Conservation (phyloP, 2,113 vertebrate genomes). For the Xyliphius kryptos region DNA sequence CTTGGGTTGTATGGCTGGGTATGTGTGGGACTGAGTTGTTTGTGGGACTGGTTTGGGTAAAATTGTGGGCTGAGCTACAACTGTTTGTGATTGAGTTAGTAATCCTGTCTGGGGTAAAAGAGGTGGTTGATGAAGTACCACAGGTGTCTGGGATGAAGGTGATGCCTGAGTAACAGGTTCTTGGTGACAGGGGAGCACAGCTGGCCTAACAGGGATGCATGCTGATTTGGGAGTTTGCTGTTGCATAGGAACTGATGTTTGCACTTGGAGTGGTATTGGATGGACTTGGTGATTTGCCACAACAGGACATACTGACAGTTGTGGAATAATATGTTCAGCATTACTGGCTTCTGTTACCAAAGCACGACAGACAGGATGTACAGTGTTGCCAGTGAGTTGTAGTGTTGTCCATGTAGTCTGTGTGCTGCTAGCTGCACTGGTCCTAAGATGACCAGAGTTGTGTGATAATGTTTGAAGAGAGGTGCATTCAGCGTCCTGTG, state of each 20-base stretch:
- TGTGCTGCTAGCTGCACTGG: slow-evolving; percentile 72
- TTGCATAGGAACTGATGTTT: slow-evolving; percentile 57
- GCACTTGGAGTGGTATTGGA: slow-evolving; percentile 64
- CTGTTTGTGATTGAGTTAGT: slow-evolving; percentile 30
- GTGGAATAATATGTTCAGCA: slow-evolving; percentile 50
- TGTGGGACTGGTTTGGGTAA: slow-evolving; percentile 29
- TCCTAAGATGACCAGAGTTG: slow-evolving; percentile 50
- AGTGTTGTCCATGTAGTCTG: slow-evolving; percentile 96
- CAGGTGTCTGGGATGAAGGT: slow-evolving; percentile 44
- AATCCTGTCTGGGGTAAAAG: slow-evolving; percentile 43
- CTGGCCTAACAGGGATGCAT: slow-evolving; percentile 53
- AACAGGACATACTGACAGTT: slow-evolving; percentile 60
- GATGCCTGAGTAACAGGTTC: slow-evolving; percentile 30
- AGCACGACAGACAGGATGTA: slow-evolving; percentile 85
- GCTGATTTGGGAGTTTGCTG: slow-evolving; percentile 49
- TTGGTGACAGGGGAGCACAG: slow-evolving; percentile 49
- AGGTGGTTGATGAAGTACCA: slow-evolving; percentile 53
- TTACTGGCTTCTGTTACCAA: slow-evolving; percentile 52
- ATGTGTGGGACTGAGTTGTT: slow-evolving; percentile 17
- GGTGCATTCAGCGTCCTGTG: slow-evolving; percentile 10
- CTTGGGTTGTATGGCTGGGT: slow-evolving; percentile 31
- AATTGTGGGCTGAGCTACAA: slow-evolving; percentile 31
- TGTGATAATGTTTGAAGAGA: slow-evolving; percentile 21
- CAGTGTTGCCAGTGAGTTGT: slow-evolving; percentile 87
- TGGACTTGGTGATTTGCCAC: slow-evolving; percentile 69